A percentile compares a stretch with the other conserved stretches of the same genome.
These are phyloP conservation scores for Cricetomys ansorgei DNA, from an alignment of 2,113 vertebrate genomes.

Conservation along the genomic window DNA sequence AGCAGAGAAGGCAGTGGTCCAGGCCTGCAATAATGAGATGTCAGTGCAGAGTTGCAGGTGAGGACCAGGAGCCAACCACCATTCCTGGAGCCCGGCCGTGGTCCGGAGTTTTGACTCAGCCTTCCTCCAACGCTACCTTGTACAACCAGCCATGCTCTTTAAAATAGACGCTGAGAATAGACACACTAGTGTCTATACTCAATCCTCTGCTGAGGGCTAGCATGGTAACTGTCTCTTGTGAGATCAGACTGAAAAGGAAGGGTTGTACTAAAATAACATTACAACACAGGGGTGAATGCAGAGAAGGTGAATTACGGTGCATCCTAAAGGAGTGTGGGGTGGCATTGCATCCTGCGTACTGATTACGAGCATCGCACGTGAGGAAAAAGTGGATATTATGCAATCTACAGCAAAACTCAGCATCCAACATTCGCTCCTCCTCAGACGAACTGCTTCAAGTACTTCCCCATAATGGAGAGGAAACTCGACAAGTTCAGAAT, in stretches of 20 bases:
- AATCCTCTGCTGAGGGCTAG: not conserved
- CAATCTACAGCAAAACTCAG: not conserved
- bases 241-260: not conserved
- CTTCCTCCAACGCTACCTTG: not conserved
- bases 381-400: not conserved
- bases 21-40: not conserved
- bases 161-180: not conserved
- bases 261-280: not conserved
- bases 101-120: not conserved
- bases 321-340: not conserved
- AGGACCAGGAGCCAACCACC: too few species aligned
- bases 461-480: not conserved
- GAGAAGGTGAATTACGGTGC: not conserved
- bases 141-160: not conserved
- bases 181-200: not conserved
- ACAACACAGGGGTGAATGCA: accelerated
- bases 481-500: not conserved
- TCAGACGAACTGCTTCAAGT: not conserved
- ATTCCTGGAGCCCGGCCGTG: accelerated
- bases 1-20: not conserved
- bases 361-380: not conserved
- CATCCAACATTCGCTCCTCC: not conserved
- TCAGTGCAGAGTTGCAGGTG: not conserved
- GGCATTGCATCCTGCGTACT: not conserved
- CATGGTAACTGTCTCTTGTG: too few species aligned